Conservation (phyloP, 2,888 invertebrate genomes). For the Pheosia tremula region DNA sequence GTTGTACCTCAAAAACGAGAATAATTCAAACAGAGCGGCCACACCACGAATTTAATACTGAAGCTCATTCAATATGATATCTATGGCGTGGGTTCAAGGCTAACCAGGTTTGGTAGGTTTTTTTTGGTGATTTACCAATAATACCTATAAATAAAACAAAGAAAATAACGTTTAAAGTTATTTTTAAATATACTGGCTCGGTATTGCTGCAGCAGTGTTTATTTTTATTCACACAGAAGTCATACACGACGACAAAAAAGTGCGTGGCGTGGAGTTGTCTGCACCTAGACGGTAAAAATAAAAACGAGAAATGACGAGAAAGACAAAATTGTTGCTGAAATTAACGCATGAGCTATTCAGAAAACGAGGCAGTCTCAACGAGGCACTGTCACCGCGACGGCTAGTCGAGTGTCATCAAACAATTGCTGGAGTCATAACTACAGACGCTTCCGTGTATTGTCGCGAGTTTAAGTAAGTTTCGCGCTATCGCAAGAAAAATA, state of each 20-base stretch:
- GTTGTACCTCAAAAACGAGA: conserved; percentile 64
- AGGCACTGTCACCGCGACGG: conserved; percentile 48
- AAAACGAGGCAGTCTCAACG: conserved; percentile 44
- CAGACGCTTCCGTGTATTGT: conserved; percentile 64
- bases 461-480: conserved; percentile 49
- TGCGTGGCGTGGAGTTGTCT: background rate
- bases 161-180: conserved; percentile 15
- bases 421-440: conserved; percentile 54
- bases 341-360: conserved; percentile 32
- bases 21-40: conserved; percentile 64
- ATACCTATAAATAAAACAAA: conserved; percentile 46
- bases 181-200: conserved; percentile 14
- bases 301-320: conserved; percentile 3
- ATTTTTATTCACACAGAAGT: conserved; percentile 8
- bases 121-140: conserved; percentile 46
- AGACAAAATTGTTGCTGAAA: conserved; percentile 13
- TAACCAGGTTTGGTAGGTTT: conserved; percentile 54
- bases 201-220: conserved; percentile 11
- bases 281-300: background rate
- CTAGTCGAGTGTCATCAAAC: conserved; percentile 64
- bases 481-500: conserved; percentile 31
- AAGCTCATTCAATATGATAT: conserved; percentile 54
- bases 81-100: conserved; percentile 72
- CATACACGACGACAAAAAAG: conserved; percentile 6
- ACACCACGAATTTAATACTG: conserved; percentile 55